These are phyloP conservation scores for Malacoctenus gilli DNA, from an alignment of 2,797 vertebrate species.

Conservation along the genomic window DNA sequence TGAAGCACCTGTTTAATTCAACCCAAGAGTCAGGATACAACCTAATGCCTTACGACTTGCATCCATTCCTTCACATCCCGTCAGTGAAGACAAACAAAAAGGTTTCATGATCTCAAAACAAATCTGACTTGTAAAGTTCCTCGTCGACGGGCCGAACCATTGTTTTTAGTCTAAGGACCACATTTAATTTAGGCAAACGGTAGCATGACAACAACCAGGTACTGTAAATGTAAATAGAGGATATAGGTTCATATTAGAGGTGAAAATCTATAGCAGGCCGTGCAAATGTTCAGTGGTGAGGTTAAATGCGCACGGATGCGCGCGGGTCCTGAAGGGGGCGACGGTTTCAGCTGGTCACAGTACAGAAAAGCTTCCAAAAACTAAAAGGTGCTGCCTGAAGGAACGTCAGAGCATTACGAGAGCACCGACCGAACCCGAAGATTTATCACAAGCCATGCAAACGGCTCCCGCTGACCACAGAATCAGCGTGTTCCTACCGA, in stretches of 20 bases:
- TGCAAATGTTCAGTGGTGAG: slow-evolving; percentile 14
- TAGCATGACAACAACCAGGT: slow-evolving; percentile 23
- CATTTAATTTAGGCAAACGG: slow-evolving; percentile 33
- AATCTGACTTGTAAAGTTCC: slow-evolving; percentile 18
- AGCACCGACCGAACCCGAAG: slow-evolving; percentile 35
- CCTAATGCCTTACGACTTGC: slow-evolving; percentile 79
- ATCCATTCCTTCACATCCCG: slow-evolving; percentile 66
- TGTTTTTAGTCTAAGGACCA: slow-evolving; percentile 6
- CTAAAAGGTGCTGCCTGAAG: slow-evolving; percentile 21
- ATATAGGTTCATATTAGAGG: background rate
- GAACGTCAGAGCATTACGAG: slow-evolving; percentile 17
- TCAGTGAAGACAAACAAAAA: slow-evolving; percentile 38
- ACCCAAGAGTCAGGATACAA: slow-evolving; percentile 65
- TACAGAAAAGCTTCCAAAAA: too few relatives aligned
- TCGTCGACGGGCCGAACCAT: slow-evolving; percentile 49
- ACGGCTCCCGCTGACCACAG: slow-evolving; percentile 44
- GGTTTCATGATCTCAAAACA: slow-evolving; percentile 25
- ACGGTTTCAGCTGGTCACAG: too few relatives aligned
- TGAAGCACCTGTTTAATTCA: slow-evolving; percentile 51
- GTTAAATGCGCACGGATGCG: slow-evolving; percentile 22
- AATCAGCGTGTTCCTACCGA: slow-evolving; percentile 33
- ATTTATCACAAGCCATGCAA: slow-evolving; percentile 34
- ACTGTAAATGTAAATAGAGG: slow-evolving; percentile 17
- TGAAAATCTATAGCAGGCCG: slow-evolving; percentile 5
- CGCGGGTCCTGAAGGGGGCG: too few relatives aligned